Percentiles rank a stretch among this genome's conserved stretches.
Conservation (phyloP, 1,140 invertebrate species). For the Pentalonia nigronervosa region DNA sequence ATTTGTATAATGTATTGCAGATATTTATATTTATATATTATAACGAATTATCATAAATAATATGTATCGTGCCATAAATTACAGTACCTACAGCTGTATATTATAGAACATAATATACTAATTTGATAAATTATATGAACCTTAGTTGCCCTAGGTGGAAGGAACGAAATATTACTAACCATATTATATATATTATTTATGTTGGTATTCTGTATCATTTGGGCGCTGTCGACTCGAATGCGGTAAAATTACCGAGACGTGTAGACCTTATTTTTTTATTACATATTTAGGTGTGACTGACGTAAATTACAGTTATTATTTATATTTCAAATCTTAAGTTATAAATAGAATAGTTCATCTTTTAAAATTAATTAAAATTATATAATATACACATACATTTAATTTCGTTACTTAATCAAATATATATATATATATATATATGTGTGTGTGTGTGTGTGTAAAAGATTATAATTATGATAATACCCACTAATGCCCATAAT, state of each 20-base stretch:
- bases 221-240: neutral
- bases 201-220: neutral
- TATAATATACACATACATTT: neutral
- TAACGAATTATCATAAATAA: neutral
- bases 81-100: neutral
- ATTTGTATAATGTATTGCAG: neutral
- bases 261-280: neutral
- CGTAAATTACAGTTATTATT: neutral
- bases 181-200: neutral
- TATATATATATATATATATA: too few relatives aligned
- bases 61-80: neutral
- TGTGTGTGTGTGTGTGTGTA: too few relatives aligned
- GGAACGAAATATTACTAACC: neutral
- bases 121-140: neutral
- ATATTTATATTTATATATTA: neutral
- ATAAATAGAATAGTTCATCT: neutral
- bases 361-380: neutral
- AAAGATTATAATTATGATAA: neutral
- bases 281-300: neutral
- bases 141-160: neutral
- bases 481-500: neutral
- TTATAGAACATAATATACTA: neutral
- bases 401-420: neutral
- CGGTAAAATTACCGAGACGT: neutral
- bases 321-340: neutral